These are phyloP conservation scores for Apistogramma diplotaenia DNA, from an alignment of 2,113 vertebrate species.

Conservation along the genomic window DNA sequence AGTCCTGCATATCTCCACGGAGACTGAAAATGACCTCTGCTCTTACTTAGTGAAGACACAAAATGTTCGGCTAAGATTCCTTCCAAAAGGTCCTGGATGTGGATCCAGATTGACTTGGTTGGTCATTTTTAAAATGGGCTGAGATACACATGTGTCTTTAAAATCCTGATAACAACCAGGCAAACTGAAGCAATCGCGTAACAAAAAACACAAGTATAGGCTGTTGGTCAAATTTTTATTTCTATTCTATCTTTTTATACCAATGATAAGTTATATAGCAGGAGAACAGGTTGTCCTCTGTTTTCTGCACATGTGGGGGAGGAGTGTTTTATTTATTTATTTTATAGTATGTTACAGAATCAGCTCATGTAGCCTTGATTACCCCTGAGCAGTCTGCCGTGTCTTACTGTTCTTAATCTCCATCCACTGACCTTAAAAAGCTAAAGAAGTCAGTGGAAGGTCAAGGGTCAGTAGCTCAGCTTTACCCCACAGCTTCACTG, in stretches of 20 bases:
- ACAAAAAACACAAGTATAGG: background rate
- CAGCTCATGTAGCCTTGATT: background rate
- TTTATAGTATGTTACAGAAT: background rate
- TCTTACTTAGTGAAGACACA: background rate
- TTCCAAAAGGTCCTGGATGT: background rate
- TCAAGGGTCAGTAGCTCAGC: slow-evolving; percentile 52
- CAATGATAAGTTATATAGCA: background rate
- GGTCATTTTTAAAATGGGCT: accelerated
- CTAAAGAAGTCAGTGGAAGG: slow-evolving; percentile 14
- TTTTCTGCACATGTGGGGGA: background rate
- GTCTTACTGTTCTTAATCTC: slow-evolving; percentile 41
- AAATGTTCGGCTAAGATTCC: background rate
- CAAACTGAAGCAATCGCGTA: background rate
- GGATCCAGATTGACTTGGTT: background rate
- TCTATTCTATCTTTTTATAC: background rate
- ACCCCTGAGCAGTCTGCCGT: slow-evolving; percentile 21
- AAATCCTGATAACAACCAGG: background rate
- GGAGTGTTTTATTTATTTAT: background rate
- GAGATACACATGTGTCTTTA: background rate
- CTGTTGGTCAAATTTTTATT: background rate
- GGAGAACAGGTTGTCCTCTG: background rate
- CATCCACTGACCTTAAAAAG: slow-evolving; percentile 46
- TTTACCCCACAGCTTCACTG: slow-evolving; percentile 39
- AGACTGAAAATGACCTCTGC: background rate
- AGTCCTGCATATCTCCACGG: background rate